These are phyloP conservation scores for Tinea semifulvella DNA, from an alignment of 2,888 invertebrate species.

Conservation along the genomic window DNA sequence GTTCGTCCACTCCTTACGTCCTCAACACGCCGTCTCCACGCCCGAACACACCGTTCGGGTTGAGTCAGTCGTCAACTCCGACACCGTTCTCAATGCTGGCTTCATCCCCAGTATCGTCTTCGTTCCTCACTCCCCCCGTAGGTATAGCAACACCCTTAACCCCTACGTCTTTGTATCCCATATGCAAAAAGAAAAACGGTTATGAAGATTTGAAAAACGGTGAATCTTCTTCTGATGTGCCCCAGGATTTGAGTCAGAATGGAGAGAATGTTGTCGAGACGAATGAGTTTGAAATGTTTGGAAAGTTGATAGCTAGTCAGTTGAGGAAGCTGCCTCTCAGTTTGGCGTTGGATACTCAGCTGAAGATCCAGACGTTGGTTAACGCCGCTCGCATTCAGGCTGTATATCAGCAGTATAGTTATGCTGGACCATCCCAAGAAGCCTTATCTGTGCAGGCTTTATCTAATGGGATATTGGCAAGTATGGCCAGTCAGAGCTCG, in stretches of 20 bases:
- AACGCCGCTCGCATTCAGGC: slow-evolving; percentile 58
- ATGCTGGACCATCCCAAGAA: slow-evolving; percentile 57
- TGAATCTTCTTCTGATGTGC: slow-evolving; percentile 37
- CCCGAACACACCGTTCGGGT: slow-evolving; percentile 53
- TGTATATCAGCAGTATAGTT: slow-evolving; percentile 59
- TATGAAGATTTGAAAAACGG: slow-evolving; percentile 32
- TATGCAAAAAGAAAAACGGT: slow-evolving; percentile 46
- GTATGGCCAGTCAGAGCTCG: slow-evolving; percentile 46
- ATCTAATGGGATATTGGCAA: slow-evolving; percentile 54
- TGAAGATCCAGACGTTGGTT: slow-evolving; percentile 56
- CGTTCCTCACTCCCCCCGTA: slow-evolving; percentile 56
- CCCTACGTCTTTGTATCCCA: slow-evolving; percentile 47
- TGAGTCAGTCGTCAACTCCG: slow-evolving; percentile 33
- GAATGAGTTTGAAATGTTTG: slow-evolving; percentile 61
- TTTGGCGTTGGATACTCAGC: slow-evolving; percentile 53
- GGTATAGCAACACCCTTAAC: slow-evolving; percentile 59
- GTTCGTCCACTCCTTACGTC: slow-evolving; percentile 56
- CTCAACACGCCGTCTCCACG: slow-evolving; percentile 58
- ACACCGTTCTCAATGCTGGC: slow-evolving; percentile 51
- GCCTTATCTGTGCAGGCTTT: slow-evolving; percentile 54
- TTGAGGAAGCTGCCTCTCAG: slow-evolving; percentile 52
- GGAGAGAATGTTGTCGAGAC: slow-evolving; percentile 49
- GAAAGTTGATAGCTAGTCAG: slow-evolving; percentile 57
- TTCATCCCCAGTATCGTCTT: slow-evolving; percentile 32
- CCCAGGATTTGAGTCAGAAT: slow-evolving; percentile 58